Percentiles rank a stretch among this genome's conserved stretches.
These are phyloP conservation scores for Pemphigus obesinymphae DNA, from an alignment of 1,140 invertebrate genomes.

Conservation along the genomic window DNA sequence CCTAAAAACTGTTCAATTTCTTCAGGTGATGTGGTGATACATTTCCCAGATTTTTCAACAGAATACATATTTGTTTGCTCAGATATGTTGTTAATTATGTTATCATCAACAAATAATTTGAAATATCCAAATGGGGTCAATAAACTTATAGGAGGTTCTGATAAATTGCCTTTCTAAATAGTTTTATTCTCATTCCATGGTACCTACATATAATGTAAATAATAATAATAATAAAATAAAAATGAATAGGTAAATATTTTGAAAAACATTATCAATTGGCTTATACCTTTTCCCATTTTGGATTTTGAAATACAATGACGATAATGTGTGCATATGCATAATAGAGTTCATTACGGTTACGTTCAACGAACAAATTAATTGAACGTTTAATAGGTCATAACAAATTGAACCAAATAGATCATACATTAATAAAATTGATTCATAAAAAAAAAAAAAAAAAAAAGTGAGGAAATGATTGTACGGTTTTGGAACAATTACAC, in stretches of 20 bases:
- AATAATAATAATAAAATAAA: neutral
- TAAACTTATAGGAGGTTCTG: neutral
- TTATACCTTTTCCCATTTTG: neutral
- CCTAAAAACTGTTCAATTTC: slow-evolving; percentile 47
- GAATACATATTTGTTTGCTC: slow-evolving; percentile 44
- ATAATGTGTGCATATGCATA: no score
- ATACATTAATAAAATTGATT: no score
- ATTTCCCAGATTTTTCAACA: slow-evolving; percentile 35
- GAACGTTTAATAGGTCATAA: no score
- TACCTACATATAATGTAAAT: neutral
- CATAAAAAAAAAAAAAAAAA: no score
- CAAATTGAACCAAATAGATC: no score
- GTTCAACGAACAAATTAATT: no score
- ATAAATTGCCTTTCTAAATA: neutral
- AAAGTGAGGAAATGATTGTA: no score
- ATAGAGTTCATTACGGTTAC: no score
- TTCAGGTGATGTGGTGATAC: slow-evolving; percentile 24
- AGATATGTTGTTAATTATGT: slow-evolving; percentile 41
- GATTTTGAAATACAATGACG: no score
- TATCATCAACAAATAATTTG: slow-evolving; percentile 42
- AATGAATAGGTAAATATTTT: neutral
- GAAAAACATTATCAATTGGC: no score
- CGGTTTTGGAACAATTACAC: no score
- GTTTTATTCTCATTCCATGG: neutral
- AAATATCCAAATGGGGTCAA: slow-evolving; percentile 42